Conservation (phyloP, 2,888 invertebrate species). For the Julus scandinavius region DNA sequence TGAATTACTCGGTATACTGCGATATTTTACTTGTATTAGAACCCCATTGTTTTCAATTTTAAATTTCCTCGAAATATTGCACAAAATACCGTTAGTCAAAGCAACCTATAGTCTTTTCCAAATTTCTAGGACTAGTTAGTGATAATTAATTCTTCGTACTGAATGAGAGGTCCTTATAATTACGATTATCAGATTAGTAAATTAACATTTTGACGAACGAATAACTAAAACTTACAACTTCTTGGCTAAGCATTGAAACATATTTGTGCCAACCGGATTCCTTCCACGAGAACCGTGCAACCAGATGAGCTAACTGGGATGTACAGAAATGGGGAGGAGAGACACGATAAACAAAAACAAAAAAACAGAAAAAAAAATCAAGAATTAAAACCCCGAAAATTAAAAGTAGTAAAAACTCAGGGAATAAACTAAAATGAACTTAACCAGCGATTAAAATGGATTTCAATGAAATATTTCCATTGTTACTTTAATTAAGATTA, state of each 20-base stretch:
- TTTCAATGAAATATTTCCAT: too few relatives aligned
- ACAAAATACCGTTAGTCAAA: too few relatives aligned
- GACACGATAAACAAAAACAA: constrained; percentile 54
- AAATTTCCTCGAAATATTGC: too few relatives aligned
- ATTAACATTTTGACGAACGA: not conserved
- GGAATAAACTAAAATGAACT: too few relatives aligned
- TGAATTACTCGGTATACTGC: too few relatives aligned
- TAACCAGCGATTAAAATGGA: too few relatives aligned
- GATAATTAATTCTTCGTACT: not conserved
- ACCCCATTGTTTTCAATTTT: too few relatives aligned
- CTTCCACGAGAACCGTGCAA: constrained; percentile 57
- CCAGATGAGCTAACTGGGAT: constrained; percentile 57
- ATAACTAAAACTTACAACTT: constrained; percentile 55
- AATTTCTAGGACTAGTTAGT: too few relatives aligned
- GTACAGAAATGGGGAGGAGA: not conserved
- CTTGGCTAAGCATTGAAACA: constrained; percentile 50
- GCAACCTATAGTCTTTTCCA: too few relatives aligned
- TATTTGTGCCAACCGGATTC: constrained; percentile 54
- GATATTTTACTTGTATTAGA: too few relatives aligned
- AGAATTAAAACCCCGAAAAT: constrained; percentile 55
- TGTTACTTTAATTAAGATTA: too few relatives aligned
- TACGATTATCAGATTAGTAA: not conserved
- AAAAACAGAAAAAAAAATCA: constrained; percentile 54
- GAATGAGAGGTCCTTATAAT: not conserved
- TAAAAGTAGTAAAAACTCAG: not conserved